A percentile compares a stretch with the other conserved stretches of the same genome.
Evolutionary conservation across 2,113 vertebrate species (phyloP).

Genomic region (Anthoscopus minutus): DNA sequence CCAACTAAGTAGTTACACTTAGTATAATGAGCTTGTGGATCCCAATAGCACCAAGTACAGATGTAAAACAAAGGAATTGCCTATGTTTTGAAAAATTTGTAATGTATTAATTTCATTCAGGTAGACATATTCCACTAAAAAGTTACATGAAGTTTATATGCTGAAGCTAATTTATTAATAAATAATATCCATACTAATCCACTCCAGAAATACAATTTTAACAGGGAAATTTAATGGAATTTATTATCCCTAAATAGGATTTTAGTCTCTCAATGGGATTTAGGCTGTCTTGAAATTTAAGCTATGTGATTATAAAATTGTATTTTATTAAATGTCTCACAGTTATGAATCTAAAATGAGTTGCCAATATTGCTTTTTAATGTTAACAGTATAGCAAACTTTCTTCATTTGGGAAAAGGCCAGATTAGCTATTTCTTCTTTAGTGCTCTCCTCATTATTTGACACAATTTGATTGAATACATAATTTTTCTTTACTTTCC

Average conservation of each 20-base stretch:
- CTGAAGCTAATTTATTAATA: background rate
- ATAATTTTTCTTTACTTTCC: background rate
- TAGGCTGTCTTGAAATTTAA: background rate
- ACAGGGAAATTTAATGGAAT: background rate
- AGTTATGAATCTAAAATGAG: background rate
- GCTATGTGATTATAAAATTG: background rate
- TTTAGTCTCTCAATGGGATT: background rate
- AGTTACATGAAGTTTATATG: background rate
- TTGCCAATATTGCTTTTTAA: background rate
- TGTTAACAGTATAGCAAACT: background rate
- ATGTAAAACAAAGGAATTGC: background rate
- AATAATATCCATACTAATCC: background rate
- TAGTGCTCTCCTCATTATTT: background rate
- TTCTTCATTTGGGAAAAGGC: background rate
- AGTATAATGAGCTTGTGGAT: background rate
- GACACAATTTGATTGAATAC: background rate
- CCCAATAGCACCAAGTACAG: background rate
- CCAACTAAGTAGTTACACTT: background rate
- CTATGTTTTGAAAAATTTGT: background rate
- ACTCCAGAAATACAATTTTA: background rate
- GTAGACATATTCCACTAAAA: background rate
- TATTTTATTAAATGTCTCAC: background rate
- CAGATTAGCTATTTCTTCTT: background rate
- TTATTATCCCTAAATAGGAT: background rate
- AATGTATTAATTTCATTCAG: background rate